phyloP scores from a whole-genome alignment of 2,888 invertebrate species.

The Andrena camellia region DNA sequence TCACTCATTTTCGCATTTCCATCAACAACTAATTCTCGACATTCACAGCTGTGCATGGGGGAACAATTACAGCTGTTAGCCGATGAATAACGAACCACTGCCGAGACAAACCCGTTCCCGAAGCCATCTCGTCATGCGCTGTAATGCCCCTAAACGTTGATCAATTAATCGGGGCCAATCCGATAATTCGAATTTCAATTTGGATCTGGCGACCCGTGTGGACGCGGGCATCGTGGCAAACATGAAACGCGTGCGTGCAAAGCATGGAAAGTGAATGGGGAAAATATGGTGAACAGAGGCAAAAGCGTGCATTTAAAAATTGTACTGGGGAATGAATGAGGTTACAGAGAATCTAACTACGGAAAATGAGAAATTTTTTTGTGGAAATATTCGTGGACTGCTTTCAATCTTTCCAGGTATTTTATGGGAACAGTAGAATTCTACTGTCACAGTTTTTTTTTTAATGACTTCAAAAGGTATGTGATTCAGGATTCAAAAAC shows the following conservation, averaged over 20 bases:
- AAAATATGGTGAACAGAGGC: neutral
- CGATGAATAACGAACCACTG: slow-evolving; percentile 14
- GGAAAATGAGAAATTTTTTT: no score
- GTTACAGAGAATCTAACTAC: no score
- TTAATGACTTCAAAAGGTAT: no score
- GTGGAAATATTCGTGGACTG: no score
- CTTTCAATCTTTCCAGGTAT: no score
- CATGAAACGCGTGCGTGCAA: neutral
- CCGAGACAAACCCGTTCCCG: neutral
- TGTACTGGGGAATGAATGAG: neutral
- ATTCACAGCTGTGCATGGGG: slow-evolving; percentile 19
- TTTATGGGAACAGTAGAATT: no score
- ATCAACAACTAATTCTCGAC: neutral
- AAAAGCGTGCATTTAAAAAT: neutral
- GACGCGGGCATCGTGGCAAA: neutral
- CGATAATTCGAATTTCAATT: neutral
- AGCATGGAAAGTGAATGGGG: no score
- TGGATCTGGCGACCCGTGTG: neutral
- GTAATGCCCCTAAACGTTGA: slow-evolving; percentile 9
- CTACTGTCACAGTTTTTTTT: no score
- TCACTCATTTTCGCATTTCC: slow-evolving; percentile 18
- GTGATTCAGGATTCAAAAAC: no score
- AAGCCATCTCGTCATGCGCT: neutral
- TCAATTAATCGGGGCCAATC: slow-evolving; percentile 27
- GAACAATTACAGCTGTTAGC: slow-evolving; percentile 44